Evolutionary conservation across 2,113 vertebrate species (phyloP), one percentile per base, ranked within the genome.

Genomic region (Garra rufa): DNA sequence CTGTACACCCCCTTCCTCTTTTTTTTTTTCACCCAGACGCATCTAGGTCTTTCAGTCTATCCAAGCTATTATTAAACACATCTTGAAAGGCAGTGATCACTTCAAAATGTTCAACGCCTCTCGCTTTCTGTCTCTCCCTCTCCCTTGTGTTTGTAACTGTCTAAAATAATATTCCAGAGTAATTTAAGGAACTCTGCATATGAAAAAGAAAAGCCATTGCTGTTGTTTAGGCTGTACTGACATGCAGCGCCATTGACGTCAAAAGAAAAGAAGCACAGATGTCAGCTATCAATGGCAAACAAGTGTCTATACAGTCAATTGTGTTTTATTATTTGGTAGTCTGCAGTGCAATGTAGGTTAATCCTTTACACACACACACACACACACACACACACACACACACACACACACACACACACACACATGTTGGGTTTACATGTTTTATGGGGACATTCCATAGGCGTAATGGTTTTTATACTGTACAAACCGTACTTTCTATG

Each of bases 51-150:
- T 76, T 48, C n/a, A 2, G 41, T 52, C 61, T 46, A 24, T 17
- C 34, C 30, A 6, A 73, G 26, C 81, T 76, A 57, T 77, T 85
- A 85, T 85, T 85, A 71, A 82, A 86, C 24, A 63, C 17, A 26
- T 61, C 63, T 76, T 85, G 59, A 87, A 85, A 87, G 76, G n/a
- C 55, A 76, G 43, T 52, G 15, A 83, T 61, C 21, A 75, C 63
- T 67, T 67, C 43, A 28, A 10, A 48, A 46, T 24, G 14, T 28
- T 19, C n/a, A 63, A 44, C 24, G 0, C 17, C n/a, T 69, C 44
- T 81, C 7, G 0, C 34, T 10, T 34, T 50, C 57, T 76, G 28
- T 52, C 57, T 52, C 55, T 28, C n/a, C 55, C 14, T 59, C 11
- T 76, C 41, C 21, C 10, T 63, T 7, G 4, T 69, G 21, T 78